phyloP scores from a whole-genome alignment of 1,140 invertebrate species.

The Diuraphis noxia region DNA sequence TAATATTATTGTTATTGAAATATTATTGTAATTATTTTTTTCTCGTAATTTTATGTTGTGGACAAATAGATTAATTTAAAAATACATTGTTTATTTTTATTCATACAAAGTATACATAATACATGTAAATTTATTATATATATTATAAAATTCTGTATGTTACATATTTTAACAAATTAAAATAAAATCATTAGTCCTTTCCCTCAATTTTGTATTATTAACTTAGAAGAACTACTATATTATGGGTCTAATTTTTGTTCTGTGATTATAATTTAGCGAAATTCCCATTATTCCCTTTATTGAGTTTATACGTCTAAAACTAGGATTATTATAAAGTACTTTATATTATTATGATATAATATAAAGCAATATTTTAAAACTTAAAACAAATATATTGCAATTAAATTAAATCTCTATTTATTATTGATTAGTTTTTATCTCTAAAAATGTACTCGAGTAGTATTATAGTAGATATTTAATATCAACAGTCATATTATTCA shows the following conservation, averaged over 20 bases:
- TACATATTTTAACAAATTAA: conserved; percentile 10
- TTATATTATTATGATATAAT: background rate
- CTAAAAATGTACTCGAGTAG: too few species aligned
- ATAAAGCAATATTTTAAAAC: background rate
- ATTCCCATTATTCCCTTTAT: background rate
- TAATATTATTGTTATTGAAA: conserved; percentile 53
- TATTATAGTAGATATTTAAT: background rate
- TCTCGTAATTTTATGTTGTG: conserved; percentile 43
- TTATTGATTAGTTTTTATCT: background rate
- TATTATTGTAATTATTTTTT: conserved; percentile 50
- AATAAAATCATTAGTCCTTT: conserved; percentile 27
- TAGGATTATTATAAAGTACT: background rate
- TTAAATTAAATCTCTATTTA: background rate
- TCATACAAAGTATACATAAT: background rate
- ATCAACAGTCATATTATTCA: background rate
- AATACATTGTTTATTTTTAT: conserved; percentile 27
- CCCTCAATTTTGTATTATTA: background rate
- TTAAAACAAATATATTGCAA: background rate
- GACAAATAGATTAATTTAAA: conserved; percentile 34
- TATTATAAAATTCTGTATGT: conserved; percentile 27
- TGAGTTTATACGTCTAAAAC: background rate
- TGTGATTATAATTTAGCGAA: conserved; percentile 44
- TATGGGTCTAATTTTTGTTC: conserved; percentile 11
- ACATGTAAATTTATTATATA: background rate
- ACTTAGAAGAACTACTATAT: background rate